Evolutionary conservation across 2,113 vertebrate species (phyloP), one percentile per base, ranked within the genome.

Genomic region (Etheostoma cragini): DNA sequence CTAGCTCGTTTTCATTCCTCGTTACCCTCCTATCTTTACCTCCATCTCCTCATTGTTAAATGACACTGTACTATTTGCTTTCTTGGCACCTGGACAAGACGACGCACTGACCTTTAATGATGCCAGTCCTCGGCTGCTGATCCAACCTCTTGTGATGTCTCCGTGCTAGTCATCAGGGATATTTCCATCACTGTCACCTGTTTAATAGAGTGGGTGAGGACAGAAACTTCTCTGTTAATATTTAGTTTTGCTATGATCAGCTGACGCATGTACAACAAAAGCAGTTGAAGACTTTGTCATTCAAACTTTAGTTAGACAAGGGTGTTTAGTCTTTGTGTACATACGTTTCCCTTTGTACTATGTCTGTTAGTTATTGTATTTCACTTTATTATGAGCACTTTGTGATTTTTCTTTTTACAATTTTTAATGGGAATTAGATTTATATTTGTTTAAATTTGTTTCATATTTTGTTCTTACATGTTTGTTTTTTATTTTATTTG

Each of bases 41-140:
- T 73, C n/a, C 57, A 81, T 85, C 80, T 89, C 4, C 56, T 65
- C 26, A 66, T 84, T 70, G 75, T 85, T 72, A 85, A 89, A 84
- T 88, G 78, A 84, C 69, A 76, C 47, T 33, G 35, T 46, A 50
- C 50, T 70, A 19, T 91, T 85, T 83, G 50, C 47, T 75, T 79
- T 62, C 52, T 47, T 57, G 78, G 70, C 64, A 80, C 53, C 35
- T 45, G 73, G 61, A 72, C 42, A 61, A 77, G 72, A 63, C 46
- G 60, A 74, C 46, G 33, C 61, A 75, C 38, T 72, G 68, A 79
- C 80, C 85, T 82, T 60, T 74, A 35, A 81, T 72, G 42, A 71
- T 19, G 57, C 14, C 26, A 21, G 24, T 61, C 63, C 73, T 58
- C 13, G 15, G 35, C 26, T 54, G 6, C 35, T 58, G 11, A 64